A percentile compares a stretch with the other conserved stretches of the same genome.
These are phyloP conservation scores for Xerus rutilus DNA, from an alignment of 2,797 vertebrate species.

Conservation along the genomic window DNA sequence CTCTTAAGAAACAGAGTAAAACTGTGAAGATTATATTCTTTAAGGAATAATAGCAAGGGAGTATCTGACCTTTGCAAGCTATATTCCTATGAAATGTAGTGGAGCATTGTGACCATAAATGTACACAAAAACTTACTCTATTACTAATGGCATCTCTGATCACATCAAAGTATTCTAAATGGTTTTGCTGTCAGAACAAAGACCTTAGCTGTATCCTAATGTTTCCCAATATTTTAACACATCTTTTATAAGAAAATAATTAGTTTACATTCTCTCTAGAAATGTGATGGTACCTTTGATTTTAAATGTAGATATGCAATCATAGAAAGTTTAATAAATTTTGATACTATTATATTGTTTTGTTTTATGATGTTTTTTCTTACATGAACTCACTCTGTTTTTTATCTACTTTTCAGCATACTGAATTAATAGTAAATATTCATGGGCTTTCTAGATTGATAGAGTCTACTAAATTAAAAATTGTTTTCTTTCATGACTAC, in stretches of 20 bases:
- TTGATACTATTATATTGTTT: slow-evolving; percentile 55
- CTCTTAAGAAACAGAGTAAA: background rate
- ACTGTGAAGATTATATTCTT: background rate
- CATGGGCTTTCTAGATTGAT: slow-evolving; percentile 87
- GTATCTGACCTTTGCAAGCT: background rate
- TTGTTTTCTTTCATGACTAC: slow-evolving; percentile 86
- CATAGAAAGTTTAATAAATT: slow-evolving; percentile 10
- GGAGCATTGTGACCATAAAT: background rate
- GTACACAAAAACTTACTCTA: background rate
- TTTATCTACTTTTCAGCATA: slow-evolving; percentile 75
- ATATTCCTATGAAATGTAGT: background rate
- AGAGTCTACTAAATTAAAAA: slow-evolving; percentile 88
- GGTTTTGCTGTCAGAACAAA: slow-evolving; percentile 40
- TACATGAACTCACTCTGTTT: background rate
- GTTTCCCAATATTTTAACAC: background rate
- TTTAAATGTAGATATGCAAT: slow-evolving; percentile 29
- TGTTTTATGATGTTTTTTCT: slow-evolving; percentile 75
- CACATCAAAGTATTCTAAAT: background rate
- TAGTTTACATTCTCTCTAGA: background rate
- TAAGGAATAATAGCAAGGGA: background rate
- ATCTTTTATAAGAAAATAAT: slow-evolving; percentile 12
- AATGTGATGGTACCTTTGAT: slow-evolving; percentile 7
- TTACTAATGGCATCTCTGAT: background rate
- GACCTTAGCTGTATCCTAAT: background rate
- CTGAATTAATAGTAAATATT: slow-evolving; percentile 87